Base-by-base conservation (phyloP, 1,140 invertebrate genomes). In the Drosophila watanabei region DNA sequence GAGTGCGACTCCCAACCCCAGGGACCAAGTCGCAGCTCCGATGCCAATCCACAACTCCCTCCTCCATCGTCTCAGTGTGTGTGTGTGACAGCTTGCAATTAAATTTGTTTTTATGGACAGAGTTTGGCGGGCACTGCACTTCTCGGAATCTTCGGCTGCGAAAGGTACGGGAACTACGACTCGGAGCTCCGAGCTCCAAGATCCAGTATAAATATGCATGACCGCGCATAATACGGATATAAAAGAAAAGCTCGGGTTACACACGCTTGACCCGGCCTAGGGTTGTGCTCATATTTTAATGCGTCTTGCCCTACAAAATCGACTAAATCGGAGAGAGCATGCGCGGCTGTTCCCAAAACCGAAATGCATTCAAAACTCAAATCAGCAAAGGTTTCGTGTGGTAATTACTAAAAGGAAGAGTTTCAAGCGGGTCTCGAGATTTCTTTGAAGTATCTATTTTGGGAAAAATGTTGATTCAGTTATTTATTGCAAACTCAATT, bases 101-200 rank as follows among this genome's bases (percentile, higher is more conserved):
- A 89, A 89, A 90, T 89, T 85, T 90, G 85, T 90, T 90, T 89
- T 90, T 90, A 89, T 89, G 85, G 61, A 77, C 62, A 77, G 46
- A 52, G 39, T 66, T 69, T 78, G 57, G 51, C 49, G 54, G 63
- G 57, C 64, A 45, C 51, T 84, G 85, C 85, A 80, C 80, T 89
- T 89, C 85, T 89, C 66, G 85, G 85, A 89, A 88, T 89, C 85
- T 84, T 68, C 35, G 71, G 46, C 81, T 79, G 49, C 75, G 39
- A 71, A 70, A 70, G 66, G 52, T 72, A 49, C 48, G 66, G 60
- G 59, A 48, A 61, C 46, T 48, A 48, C 46, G 43, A 60, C 62
- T 59, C 7, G 11, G 16, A 37, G 20, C 33, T 39, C 75, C 62
- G 45, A 35, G n/a, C 43, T 24, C 24, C 24, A 24, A 24, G 24